Percentiles rank a stretch among this genome's conserved stretches.
These are phyloP conservation scores for Cheilosia scutellata DNA, from an alignment of 2,888 invertebrate species.

Conservation along the genomic window DNA sequence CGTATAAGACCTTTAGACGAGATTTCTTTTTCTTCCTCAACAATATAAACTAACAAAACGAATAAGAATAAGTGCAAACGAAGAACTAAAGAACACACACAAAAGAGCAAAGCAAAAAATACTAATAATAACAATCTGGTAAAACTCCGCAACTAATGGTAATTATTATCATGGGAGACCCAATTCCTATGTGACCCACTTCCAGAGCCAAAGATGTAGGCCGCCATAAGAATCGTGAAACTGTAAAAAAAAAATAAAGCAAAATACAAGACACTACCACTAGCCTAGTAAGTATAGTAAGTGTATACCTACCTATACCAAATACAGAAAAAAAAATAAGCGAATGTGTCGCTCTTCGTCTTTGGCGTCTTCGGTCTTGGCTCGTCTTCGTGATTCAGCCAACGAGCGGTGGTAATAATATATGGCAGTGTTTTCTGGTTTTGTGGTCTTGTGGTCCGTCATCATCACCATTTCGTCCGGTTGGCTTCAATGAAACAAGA, in stretches of 20 bases:
- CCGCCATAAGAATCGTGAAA: conserved; percentile 74
- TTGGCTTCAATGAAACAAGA: conserved; percentile 66
- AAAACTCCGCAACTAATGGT: conserved; percentile 74
- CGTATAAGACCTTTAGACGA: conserved; percentile 59
- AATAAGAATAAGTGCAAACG: conserved; percentile 19
- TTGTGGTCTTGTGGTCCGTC: conserved; percentile 57
- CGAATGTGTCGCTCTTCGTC: conserved; percentile 65
- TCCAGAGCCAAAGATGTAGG: conserved; percentile 73
- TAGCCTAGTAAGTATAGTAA: background rate
- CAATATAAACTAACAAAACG: conserved; percentile 45
- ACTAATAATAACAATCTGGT: conserved; percentile 65
- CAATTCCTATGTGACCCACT: conserved; percentile 74
- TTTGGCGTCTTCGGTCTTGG: conserved; percentile 28
- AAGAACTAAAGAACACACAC: conserved; percentile 6
- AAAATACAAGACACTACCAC: conserved; percentile 41
- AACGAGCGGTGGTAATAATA: conserved; percentile 36
- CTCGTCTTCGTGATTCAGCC: conserved; percentile 50
- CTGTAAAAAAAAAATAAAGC: conserved; percentile 64
- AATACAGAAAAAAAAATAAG: conserved; percentile 59
- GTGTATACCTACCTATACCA: conserved; percentile 24
- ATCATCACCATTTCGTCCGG: conserved; percentile 48
- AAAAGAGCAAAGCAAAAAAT: conserved; percentile 18
- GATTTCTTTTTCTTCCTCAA: conserved; percentile 56
- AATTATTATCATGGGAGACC: conserved; percentile 76
- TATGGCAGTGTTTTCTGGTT: conserved; percentile 30